phyloP scores from a whole-genome alignment of 2,888 invertebrate genomes.

The Mallateleia sp. region DNA sequence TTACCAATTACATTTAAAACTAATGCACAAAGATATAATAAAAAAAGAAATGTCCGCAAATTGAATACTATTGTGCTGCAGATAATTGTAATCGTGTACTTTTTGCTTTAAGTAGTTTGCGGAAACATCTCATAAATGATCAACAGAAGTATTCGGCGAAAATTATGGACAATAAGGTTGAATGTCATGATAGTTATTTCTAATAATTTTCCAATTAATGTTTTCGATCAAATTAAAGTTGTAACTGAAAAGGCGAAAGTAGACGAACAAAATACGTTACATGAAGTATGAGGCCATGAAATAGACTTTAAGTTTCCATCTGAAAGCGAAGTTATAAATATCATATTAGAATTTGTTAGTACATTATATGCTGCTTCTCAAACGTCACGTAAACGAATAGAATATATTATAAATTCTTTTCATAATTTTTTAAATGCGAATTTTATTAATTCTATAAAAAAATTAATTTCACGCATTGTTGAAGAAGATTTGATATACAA shows the following conservation, averaged over 20 bases:
- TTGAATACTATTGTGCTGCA: conserved; percentile 5
- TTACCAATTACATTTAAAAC: conserved; percentile 31
- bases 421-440: not conserved
- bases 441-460: not conserved
- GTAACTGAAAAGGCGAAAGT: too few relatives aligned
- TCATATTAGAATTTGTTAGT: too few relatives aligned
- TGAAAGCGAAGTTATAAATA: too few relatives aligned
- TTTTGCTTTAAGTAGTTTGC: conserved; percentile 19
- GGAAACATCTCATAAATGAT: conserved; percentile 16
- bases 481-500: not conserved
- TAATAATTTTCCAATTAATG: too few relatives aligned
- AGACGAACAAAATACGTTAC: too few relatives aligned
- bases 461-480: not conserved
- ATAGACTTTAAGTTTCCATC: too few relatives aligned
- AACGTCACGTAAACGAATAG: too few relatives aligned
- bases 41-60: conserved; percentile 4
- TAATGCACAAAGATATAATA: not conserved
- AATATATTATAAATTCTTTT: not conserved
- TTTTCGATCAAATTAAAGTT: too few relatives aligned
- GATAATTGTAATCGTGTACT: conserved; percentile 18
- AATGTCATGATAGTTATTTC: too few relatives aligned
- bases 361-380: too few relatives aligned
- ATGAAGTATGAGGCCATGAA: too few relatives aligned
- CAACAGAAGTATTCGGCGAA: conserved; percentile 4
- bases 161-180: conserved; percentile 9